Base-by-base conservation (phyloP, 2,888 invertebrate species). In the Ormyrus labotus region DNA sequence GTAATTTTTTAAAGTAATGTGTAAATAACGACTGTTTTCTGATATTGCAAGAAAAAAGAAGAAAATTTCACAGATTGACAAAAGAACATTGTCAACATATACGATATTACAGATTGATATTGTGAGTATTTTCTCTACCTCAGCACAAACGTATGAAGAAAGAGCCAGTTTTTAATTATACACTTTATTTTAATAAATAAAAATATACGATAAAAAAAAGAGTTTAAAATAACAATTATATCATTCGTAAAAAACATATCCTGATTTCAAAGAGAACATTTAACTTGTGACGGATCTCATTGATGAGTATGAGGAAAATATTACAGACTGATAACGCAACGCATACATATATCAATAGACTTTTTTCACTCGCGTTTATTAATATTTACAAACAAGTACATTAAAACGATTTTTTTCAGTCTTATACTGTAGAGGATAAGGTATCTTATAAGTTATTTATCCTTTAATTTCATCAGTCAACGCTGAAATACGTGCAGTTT, bases 401-500 rank as follows among this genome's bases (percentile, higher is more conserved):
- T 85, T 87, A 86, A 87, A 89, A 88, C 85, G 86, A 86, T 84
- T 86, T 82, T 71, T 78, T 87, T 90, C 90, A 90, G 90, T 90
- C 90, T 90, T 89, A 87, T 88, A 85, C 86, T 84, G 85, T 86
- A 85, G 85, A 87, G 85, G 85, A 88, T 86, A 85, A 86, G 82
- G 80, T 85, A 84, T 78, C 83, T 82, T 84, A 19, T 19, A 83
- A 71, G 55, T 81, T 80, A 81, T 80, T 83, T 78, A 84, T 81
- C 80, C 81, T 77, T 81, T 81, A 81, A 84, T 79, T 81, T 81
- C 68, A 82, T 81, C 82, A 83, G 82, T 74, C 77, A 77, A 84
- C 50, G 79, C 83, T 80, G 80, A 84, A 80, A 82, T 79, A 80
- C 78, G 77, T 84, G 80, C 80, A 76, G 53, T 75, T 77, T 61